These are phyloP conservation scores for Ormia ochracea DNA, from an alignment of 2,888 invertebrate species.

Conservation along the genomic window DNA sequence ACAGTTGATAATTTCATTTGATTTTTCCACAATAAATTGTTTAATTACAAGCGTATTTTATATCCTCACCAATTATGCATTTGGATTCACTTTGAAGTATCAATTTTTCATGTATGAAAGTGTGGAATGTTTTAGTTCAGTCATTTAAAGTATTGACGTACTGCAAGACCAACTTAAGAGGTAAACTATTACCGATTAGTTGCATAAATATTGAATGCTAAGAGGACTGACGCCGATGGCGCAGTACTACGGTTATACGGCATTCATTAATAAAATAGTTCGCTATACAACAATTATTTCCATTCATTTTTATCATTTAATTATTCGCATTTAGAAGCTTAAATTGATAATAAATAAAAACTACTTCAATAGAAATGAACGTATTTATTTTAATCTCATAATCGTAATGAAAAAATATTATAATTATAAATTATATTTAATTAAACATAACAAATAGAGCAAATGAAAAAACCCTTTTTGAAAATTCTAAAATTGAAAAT, in stretches of 20 bases:
- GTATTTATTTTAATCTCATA: slow-evolving; percentile 56
- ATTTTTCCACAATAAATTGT: slow-evolving; percentile 42
- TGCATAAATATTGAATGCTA: too few relatives aligned
- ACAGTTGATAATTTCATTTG: slow-evolving; percentile 50
- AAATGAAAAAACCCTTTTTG: slow-evolving; percentile 22
- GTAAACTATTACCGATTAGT: too few relatives aligned
- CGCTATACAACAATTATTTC: neutral
- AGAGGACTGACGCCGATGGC: too few relatives aligned
- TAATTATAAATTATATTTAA: slow-evolving; percentile 54
- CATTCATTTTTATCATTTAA: neutral
- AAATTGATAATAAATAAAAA: slow-evolving; percentile 45
- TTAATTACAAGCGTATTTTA: slow-evolving; percentile 29
- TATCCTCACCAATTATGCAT: neutral
- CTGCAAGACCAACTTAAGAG: too few relatives aligned
- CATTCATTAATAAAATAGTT: too few relatives aligned
- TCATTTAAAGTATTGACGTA: too few relatives aligned
- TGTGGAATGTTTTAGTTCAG: neutral
- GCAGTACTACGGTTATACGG: too few relatives aligned
- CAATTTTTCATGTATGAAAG: neutral
- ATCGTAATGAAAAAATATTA: slow-evolving; percentile 36
- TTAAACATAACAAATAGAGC: slow-evolving; percentile 48
- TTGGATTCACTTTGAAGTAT: neutral
- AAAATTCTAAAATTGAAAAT: slow-evolving; percentile 45
- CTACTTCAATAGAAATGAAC: slow-evolving; percentile 42
- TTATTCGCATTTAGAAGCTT: slow-evolving; percentile 8